A percentile compares a stretch with the other conserved stretches of the same genome.
These are phyloP conservation scores for Anguilla rostrata DNA, from an alignment of 2,113 vertebrate species.

Conservation along the genomic window DNA sequence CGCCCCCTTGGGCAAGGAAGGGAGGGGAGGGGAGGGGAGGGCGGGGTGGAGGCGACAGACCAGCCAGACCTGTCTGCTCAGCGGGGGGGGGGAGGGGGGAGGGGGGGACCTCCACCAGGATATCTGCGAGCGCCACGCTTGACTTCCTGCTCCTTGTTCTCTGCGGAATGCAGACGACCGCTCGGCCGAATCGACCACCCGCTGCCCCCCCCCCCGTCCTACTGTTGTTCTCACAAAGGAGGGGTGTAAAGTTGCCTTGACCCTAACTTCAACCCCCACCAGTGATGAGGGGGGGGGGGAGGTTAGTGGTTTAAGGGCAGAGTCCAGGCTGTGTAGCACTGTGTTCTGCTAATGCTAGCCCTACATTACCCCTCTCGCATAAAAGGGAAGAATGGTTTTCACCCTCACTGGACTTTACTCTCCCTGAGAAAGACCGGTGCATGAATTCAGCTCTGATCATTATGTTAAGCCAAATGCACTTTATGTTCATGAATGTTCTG, in stretches of 20 bases:
- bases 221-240: conserved; percentile 49
- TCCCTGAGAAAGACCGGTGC: neutral
- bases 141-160: conserved; percentile 37
- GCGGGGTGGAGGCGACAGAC: neutral
- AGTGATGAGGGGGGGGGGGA: conserved; percentile 12
- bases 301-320: conserved; percentile 36
- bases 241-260: conserved; percentile 75
- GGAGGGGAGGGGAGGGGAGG: no score
- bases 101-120: conserved; percentile 23
- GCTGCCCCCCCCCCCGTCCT: conserved; percentile 53
- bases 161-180: conserved; percentile 40
- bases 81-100: neutral
- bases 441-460: neutral
- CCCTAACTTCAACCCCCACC: conserved; percentile 68
- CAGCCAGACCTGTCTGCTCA: neutral
- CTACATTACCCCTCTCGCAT: neutral
- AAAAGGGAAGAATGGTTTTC: neutral
- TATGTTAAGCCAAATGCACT: neutral
- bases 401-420: neutral
- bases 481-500: neutral
- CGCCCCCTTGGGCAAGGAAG: neutral
- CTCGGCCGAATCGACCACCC: conserved; percentile 61
- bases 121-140: conserved; percentile 35
- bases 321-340: neutral
- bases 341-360: neutral